A percentile compares a stretch with the other conserved stretches of the same genome.
Conservation (phyloP, 1,140 invertebrate genomes). For the Leguminivora glycinivorella region DNA sequence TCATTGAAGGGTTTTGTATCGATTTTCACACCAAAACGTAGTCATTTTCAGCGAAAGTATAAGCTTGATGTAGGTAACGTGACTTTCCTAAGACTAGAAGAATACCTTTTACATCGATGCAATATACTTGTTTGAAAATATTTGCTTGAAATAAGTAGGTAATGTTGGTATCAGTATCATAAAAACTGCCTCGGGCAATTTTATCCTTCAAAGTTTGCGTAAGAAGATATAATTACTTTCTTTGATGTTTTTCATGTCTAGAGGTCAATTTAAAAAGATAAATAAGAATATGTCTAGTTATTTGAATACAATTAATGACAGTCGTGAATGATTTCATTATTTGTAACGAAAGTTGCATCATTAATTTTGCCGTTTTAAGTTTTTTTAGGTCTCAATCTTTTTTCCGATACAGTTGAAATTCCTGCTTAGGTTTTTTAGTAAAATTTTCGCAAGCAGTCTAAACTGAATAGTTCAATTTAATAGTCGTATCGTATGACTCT, state of each 20-base stretch:
- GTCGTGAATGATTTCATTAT: background rate
- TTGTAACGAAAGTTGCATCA: background rate
- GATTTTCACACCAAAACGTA: background rate
- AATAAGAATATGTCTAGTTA: background rate
- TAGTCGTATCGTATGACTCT: no score
- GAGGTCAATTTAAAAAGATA: background rate
- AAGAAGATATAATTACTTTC: background rate
- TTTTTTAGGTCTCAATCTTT: no score
- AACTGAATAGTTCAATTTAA: no score
- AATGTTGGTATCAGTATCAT: background rate
- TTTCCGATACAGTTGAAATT: no score
- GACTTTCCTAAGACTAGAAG: background rate
- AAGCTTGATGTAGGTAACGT: background rate
- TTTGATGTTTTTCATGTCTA: slow-evolving; percentile 9
- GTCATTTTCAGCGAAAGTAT: background rate
- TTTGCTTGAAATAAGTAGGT: no score
- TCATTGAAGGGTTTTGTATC: background rate
- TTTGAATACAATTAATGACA: background rate
- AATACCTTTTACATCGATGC: no score
- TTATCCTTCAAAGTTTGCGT: background rate
- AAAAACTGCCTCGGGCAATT: background rate
- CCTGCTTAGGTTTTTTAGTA: no score
- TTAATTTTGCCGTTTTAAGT: no score
- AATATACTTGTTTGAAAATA: no score
- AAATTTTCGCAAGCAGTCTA: no score